Base-by-base conservation (phyloP, 2,888 invertebrate species). In the Blera fallax region DNA sequence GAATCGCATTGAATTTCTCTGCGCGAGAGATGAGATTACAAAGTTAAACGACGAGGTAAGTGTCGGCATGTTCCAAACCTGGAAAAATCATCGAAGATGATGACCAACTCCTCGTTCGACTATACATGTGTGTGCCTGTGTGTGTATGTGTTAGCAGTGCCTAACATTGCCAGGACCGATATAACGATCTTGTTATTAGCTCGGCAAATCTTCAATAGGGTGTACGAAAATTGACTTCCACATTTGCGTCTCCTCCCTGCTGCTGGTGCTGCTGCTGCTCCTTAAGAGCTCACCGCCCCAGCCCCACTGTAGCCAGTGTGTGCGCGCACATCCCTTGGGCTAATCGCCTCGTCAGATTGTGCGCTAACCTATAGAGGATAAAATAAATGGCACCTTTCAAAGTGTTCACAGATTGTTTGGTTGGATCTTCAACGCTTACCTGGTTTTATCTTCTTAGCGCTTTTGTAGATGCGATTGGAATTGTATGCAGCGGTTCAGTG, bases 371-470 rank as follows among this genome's bases (percentile, higher is more conserved):
- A 85, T 85, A 85, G 81, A 85, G 85, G 81, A 81, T 85, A 85
- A 85, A 67, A 85, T 85, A 85, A 85, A 85, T 85, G 85, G 85
- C 85, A 85, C 85, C 85, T 85, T 85, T 85, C 85, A 85, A 85
- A 85, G 81, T 85, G 81, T 85, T 85, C 85, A 85, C 85, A 85
- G 85, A 85, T 85, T 85, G 85, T 85, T 85, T 85, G 81, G 85
- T 76, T 64, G 85, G 76, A 85, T 72, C 72, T 77, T 52, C 60
- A 77, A 81, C 85, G 81, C 70, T 85, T 80, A 81, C 74, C 58
- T 80, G 74, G 74, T 50, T 64, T 69, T 79, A 69, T 79, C 69
- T 60, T 52, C 27, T 56, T 54, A 62, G 56, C 73, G 73, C 67
- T 65, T 58, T 43, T 60, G 64, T 65, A 48, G 40, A 7, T 34